Base-by-base conservation (phyloP, 2,797 vertebrate species). In the Pangasius mekongensis region DNA sequence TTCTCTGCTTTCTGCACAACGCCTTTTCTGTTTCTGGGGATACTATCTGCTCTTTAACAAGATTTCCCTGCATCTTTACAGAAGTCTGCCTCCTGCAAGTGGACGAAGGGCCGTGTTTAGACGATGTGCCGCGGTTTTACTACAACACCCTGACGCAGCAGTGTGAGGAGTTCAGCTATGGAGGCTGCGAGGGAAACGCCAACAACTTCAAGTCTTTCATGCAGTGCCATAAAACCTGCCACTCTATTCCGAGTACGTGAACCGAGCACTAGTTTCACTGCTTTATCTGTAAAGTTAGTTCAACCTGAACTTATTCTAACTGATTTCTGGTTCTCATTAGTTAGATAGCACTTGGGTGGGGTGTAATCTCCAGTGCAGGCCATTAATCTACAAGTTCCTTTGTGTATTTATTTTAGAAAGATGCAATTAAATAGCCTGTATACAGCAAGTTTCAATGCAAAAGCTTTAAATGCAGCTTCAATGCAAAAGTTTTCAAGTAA, bases 191-290 rank as follows among this genome's bases (percentile, higher is more conserved):
- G 0, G 83, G 83, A 85, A 85, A 85, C 66, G 3, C 20, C 30
- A 85, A 85, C 66, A 85, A 85, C 67, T 85, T 85, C 67, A 39
- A 27, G 33, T 85, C 83, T 36, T 5, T 2, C 5, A 1, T 58
- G 13, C 66, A 3, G 30, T 85, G 83, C 2, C 49, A 0, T 5
- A 85, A 85, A 73, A 39, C 83, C 67, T 85, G 83, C 67, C 5
- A 73, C 67, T 27, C 22, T 0, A 85, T 85, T 85, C 83, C 83
- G 20, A 85, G 83, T 85, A 73, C 0, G 83, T 73, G 6, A 49
- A 3, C 60, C 8, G 39, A 49, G 39, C 24, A n/a, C 30, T 13
- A 84, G 1, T 13, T 33, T 56, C 9, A 80, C 47, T 16, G 77
- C 0, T 81, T 78, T 22, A 22, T 9, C 8, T 33, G 36, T 1